phyloP scores from a whole-genome alignment of 2,113 vertebrate genomes.

The Theropithecus gelada region DNA sequence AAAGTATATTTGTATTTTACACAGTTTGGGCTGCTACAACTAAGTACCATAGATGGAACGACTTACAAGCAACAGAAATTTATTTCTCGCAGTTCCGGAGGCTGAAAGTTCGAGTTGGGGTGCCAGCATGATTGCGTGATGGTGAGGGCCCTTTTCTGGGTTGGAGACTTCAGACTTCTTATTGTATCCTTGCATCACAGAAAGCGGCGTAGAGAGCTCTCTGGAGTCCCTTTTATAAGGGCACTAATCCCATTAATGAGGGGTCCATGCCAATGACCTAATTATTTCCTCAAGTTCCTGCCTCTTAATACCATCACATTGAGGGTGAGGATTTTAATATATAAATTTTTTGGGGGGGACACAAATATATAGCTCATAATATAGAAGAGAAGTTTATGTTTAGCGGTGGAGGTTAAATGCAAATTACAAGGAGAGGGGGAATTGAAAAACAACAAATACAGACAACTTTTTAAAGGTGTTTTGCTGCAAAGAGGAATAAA shows the following conservation, averaged over 20 bases:
- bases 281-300: not conserved
- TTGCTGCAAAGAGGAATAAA: not conserved
- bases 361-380: not conserved
- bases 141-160: not conserved
- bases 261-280: not conserved
- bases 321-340: not conserved
- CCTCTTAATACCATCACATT: not conserved
- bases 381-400: not conserved
- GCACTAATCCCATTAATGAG: not conserved
- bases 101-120: not conserved
- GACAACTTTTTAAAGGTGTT: not conserved
- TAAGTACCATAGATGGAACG: not conserved
- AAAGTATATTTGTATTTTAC: not conserved
- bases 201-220: not conserved
- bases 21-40: not conserved
- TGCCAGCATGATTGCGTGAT: too few relatives aligned
- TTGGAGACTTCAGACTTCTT: not conserved
- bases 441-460: not conserved
- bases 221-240: not conserved
- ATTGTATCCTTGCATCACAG: not conserved
- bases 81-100: not conserved
- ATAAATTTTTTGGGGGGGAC: not conserved
- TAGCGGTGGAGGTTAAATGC: not conserved
- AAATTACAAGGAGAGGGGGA: not conserved
- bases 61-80: not conserved